Conservation (phyloP, 2,797 vertebrate genomes). For the Cyprinodon diabolis region DNA sequence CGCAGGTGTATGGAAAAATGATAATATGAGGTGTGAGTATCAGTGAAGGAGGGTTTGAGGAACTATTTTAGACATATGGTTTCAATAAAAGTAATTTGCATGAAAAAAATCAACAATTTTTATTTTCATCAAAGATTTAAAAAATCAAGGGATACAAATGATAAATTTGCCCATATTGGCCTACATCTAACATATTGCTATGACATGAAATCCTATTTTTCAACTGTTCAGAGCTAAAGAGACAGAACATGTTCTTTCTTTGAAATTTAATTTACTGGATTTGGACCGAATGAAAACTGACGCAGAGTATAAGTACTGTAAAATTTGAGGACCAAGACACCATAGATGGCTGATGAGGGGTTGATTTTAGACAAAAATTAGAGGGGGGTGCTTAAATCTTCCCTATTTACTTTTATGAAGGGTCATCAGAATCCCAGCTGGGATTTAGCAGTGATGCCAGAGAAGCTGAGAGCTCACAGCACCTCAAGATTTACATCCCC, state of each 20-base stretch:
- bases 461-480: constrained; percentile 39
- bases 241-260: background rate
- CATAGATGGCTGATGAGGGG: background rate
- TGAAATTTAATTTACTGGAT: background rate
- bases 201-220: background rate
- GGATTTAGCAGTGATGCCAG: constrained; percentile 36
- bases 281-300: background rate
- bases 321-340: background rate
- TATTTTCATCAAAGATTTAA: background rate
- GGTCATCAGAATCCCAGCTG: constrained; percentile 45
- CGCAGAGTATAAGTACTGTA: background rate
- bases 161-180: background rate
- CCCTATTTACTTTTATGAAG: constrained; percentile 24
- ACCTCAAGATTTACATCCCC: constrained; percentile 81
- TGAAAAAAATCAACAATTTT: too few relatives aligned
- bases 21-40: background rate
- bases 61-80: background rate
- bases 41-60: background rate
- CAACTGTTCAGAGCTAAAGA: background rate
- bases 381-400: background rate
- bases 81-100: background rate
- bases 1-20: constrained; percentile 42
- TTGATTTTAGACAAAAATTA: background rate
- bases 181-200: background rate
- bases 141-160: too few relatives aligned